Percentiles rank a stretch among this genome's conserved stretches.
These are phyloP conservation scores for Protobothrops mucrosquamatus DNA, from an alignment of 2,113 vertebrate species.

Conservation along the genomic window DNA sequence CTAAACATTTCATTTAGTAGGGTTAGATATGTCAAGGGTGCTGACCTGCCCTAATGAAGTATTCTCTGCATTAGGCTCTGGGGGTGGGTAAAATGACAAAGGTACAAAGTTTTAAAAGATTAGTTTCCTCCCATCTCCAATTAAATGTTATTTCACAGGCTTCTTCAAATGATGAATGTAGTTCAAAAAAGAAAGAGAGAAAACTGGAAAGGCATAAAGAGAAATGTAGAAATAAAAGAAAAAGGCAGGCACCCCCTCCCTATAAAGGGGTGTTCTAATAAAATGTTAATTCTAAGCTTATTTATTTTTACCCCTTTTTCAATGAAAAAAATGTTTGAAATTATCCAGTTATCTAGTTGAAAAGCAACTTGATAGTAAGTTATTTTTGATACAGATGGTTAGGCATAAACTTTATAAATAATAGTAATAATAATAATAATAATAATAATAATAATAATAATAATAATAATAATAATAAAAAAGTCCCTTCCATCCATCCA, in stretches of 20 bases:
- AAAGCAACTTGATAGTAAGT: neutral
- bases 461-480: no score
- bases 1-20: constrained; percentile 60
- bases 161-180: neutral
- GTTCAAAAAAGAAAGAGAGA: neutral
- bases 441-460: no score
- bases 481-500: no score
- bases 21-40: constrained; percentile 69
- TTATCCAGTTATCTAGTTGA: neutral
- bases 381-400: no score
- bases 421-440: no score
- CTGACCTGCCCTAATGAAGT: constrained; percentile 65
- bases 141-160: constrained; percentile 34
- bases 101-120: constrained; percentile 39
- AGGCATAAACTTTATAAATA: no score
- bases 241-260: neutral
- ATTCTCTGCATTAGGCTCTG: constrained; percentile 52
- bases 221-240: neutral
- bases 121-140: neutral
- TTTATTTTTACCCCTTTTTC: neutral
- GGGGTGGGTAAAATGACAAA: constrained; percentile 51
- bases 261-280: neutral
- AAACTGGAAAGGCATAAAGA: neutral
- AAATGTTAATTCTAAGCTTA: neutral
- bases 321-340: neutral